phyloP scores from a whole-genome alignment of 2,888 invertebrate genomes.

The Ennomos quercinarius region DNA sequence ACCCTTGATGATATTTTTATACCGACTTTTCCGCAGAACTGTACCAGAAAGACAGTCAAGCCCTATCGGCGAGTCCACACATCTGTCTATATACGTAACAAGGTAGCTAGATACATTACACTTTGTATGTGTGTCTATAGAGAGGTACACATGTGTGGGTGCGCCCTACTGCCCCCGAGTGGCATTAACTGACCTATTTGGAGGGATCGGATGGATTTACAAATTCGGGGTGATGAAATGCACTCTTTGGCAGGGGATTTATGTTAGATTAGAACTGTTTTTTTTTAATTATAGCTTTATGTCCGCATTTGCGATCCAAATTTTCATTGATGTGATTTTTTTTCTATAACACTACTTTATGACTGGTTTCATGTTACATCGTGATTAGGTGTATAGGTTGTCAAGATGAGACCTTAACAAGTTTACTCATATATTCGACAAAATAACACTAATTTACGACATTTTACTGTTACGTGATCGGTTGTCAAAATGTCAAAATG shows the following conservation, averaged over 20 bases:
- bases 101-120: slow-evolving; percentile 14
- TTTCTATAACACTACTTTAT: too few relatives aligned
- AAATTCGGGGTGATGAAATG: slow-evolving; percentile 25
- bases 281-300: too few relatives aligned
- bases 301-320: too few relatives aligned
- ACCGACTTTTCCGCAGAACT: slow-evolving; percentile 32
- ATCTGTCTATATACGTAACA: slow-evolving; percentile 43
- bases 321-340: too few relatives aligned
- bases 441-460: neutral
- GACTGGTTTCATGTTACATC: too few relatives aligned
- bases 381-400: too few relatives aligned
- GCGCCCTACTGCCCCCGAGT: slow-evolving; percentile 59
- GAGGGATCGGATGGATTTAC: slow-evolving; percentile 34
- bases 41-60: slow-evolving; percentile 43
- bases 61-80: slow-evolving; percentile 37
- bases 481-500: too few relatives aligned
- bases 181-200: slow-evolving; percentile 57
- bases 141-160: slow-evolving; percentile 22
- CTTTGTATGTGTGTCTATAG: slow-evolving; percentile 24
- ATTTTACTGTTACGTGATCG: too few relatives aligned
- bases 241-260: slow-evolving; percentile 12
- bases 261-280: neutral
- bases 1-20: neutral
- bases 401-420: too few relatives aligned
- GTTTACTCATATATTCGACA: too few relatives aligned